Evolutionary conservation across 1,140 invertebrate genomes (phyloP).

Genomic region (Halyomorpha halys): DNA sequence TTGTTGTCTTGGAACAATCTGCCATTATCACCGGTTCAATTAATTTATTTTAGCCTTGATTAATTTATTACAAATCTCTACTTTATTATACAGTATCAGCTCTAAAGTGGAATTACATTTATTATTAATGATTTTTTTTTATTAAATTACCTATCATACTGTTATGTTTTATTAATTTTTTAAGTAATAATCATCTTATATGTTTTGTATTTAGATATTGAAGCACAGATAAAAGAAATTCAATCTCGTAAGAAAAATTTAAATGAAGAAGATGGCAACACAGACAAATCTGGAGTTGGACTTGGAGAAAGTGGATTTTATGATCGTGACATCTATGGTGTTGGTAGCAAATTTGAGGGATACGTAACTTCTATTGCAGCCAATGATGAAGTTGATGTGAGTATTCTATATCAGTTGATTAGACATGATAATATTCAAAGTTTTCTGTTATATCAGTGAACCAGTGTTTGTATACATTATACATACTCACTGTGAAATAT

Average conservation of each 20-base stretch:
- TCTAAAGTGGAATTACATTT: background rate
- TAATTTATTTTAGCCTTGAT: background rate
- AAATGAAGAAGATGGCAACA: slow-evolving; percentile 37
- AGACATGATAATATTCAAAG: background rate
- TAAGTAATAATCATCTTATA: background rate
- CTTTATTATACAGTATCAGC: background rate
- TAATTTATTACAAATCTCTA: background rate
- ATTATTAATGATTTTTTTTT: background rate
- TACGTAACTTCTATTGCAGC: slow-evolving; percentile 93
- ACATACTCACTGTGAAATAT: no score
- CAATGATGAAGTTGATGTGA: slow-evolving; percentile 78
- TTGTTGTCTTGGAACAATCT: no score
- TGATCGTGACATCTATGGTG: slow-evolving; percentile 89
- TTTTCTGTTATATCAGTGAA: background rate
- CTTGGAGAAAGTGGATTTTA: slow-evolving; percentile 79
- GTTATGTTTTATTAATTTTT: background rate
- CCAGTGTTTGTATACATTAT: no score
- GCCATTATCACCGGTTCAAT: background rate
- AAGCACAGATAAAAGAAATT: slow-evolving; percentile 82
- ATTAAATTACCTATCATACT: background rate
- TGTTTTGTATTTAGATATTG: slow-evolving; percentile 61
- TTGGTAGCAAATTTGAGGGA: slow-evolving; percentile 73
- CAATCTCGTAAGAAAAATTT: slow-evolving; percentile 76
- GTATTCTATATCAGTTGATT: slow-evolving; percentile 28
- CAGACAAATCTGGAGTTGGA: slow-evolving; percentile 64